Conservation (phyloP, 2,113 vertebrate genomes). For the Typhlomys cinereus region DNA sequence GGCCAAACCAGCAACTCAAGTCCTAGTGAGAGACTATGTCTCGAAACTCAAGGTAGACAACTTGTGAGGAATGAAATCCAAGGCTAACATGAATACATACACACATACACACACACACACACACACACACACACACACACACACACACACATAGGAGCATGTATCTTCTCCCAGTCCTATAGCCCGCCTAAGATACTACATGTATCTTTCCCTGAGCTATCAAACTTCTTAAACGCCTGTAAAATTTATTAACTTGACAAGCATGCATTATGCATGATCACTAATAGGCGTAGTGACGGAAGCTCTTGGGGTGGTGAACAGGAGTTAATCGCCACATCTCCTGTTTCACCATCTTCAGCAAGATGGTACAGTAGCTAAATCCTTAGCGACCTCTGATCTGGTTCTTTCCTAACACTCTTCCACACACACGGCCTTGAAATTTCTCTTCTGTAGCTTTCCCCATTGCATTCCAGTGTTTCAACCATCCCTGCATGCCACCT, state of each 20-base stretch:
- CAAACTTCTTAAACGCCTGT: not conserved
- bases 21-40: too few relatives aligned
- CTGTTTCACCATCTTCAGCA: not conserved
- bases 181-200: not conserved
- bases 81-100: too few relatives aligned
- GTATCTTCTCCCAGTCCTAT: not conserved
- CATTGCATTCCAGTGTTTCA: not conserved
- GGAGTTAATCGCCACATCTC: not conserved
- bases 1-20: too few relatives aligned
- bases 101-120: too few relatives aligned
- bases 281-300: not conserved
- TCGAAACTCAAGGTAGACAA: too few relatives aligned
- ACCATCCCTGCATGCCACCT: not conserved
- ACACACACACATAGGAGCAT: not conserved
- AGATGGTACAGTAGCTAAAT: not conserved
- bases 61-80: too few relatives aligned
- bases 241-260: not conserved
- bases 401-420: not conserved
- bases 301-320: not conserved
- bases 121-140: too few relatives aligned
- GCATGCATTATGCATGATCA: not conserved
- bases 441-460: not conserved
- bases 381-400: not conserved
- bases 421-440: not conserved
- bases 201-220: not conserved